Evolutionary conservation across 2,888 invertebrate genomes (phyloP).

Genomic region (Aphodius granarius): DNA sequence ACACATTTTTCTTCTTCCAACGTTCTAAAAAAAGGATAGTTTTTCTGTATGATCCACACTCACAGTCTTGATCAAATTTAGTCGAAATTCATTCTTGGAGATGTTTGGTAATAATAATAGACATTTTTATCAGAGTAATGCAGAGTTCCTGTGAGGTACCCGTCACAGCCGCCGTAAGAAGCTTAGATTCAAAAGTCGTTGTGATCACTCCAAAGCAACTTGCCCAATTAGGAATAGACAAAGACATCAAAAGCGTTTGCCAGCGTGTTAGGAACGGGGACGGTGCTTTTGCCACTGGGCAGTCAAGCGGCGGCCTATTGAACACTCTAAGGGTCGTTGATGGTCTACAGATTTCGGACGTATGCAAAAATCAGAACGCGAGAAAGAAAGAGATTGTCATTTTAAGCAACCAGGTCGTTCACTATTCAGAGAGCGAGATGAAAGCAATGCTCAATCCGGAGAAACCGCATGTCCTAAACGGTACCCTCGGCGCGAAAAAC

Average conservation of each 20-base stretch:
- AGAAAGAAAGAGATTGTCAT: slow-evolving; percentile 2
- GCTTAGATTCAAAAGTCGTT: slow-evolving; percentile 18
- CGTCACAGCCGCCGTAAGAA: neutral
- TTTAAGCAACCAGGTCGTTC: slow-evolving; percentile 6
- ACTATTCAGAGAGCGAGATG: slow-evolving; percentile 7
- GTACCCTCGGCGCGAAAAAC: neutral
- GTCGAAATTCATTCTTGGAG: neutral
- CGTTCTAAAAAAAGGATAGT: neutral
- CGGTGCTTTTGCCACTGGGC: neutral
- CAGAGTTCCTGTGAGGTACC: neutral
- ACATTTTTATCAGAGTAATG: neutral
- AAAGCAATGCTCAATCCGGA: neutral
- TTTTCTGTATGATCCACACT: neutral
- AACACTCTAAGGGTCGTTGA: neutral
- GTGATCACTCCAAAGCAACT: slow-evolving; percentile 31
- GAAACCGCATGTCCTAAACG: neutral
- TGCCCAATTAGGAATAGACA: slow-evolving; percentile 24
- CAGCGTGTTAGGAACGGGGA: neutral
- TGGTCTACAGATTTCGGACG: neutral
- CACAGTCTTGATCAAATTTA: neutral
- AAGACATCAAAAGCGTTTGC: neutral
- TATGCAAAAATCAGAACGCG: neutral
- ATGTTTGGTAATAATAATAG: neutral
- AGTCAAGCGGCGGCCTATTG: neutral
- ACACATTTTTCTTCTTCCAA: neutral